Conservation (phyloP, 2,888 invertebrate genomes). For the Pyrrhia umbra region DNA sequence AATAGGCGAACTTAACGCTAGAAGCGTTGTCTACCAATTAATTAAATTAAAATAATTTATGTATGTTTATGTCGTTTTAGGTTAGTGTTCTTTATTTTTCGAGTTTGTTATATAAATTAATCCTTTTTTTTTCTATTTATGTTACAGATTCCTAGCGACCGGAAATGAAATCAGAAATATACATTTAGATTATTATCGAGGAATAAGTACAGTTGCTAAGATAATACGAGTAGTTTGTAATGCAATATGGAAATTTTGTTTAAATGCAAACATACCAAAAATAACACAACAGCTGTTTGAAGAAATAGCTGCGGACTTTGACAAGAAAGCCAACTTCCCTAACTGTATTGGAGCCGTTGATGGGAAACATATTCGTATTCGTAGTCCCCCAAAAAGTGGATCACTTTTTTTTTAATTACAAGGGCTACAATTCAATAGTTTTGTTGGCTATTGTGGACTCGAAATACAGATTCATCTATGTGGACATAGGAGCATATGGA, state of each 20-base stretch:
- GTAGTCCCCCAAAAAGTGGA: constrained; percentile 38
- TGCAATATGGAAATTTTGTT: constrained; percentile 52
- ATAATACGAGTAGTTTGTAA: constrained; percentile 49
- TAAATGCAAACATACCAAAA: constrained; percentile 46
- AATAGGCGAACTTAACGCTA: constrained; percentile 33
- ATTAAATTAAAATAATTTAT: constrained; percentile 50
- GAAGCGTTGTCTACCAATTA: constrained; percentile 45
- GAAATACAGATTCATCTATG: too few relatives aligned
- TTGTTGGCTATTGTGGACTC: constrained; percentile 38
- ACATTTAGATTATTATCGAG: constrained; percentile 49
- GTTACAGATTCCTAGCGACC: too few relatives aligned
- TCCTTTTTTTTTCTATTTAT: too few relatives aligned
- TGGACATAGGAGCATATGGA: constrained; percentile 52
- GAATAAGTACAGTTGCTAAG: constrained; percentile 51
- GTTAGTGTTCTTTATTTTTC: too few relatives aligned
- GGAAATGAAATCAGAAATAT: too few relatives aligned
- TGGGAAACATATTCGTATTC: constrained; percentile 56
- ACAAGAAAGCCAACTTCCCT: constrained; percentile 55
- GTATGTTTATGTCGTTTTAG: constrained; percentile 46
- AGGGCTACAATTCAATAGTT: constrained; percentile 51
- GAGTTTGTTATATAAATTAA: too few relatives aligned
- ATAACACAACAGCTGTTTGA: constrained; percentile 52
- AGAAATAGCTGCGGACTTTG: constrained; percentile 44
- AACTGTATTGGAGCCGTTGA: constrained; percentile 56
- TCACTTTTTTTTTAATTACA: constrained; percentile 58